phyloP scores from a whole-genome alignment of 2,797 vertebrate species.

The Miichthys miiuy region DNA sequence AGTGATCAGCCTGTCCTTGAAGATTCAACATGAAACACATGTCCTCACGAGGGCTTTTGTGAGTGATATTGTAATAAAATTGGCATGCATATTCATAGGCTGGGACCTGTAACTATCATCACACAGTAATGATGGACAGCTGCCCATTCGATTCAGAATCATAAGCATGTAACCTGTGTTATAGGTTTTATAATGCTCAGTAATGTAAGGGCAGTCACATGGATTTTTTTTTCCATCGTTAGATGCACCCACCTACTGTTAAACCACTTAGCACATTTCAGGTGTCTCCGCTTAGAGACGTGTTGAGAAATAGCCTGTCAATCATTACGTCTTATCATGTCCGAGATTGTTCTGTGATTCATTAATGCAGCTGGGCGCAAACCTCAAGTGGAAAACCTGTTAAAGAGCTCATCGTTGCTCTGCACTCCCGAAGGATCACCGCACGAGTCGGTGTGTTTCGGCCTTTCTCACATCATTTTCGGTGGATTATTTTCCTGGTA shows the following conservation, averaged over 20 bases:
- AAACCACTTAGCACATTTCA: neutral
- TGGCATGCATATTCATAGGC: neutral
- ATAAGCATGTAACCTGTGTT: neutral
- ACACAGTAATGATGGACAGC: neutral
- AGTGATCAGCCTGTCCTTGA: neutral
- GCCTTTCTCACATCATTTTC: no score
- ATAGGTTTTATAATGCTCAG: neutral
- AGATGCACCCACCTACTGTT: neutral
- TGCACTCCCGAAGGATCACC: neutral
- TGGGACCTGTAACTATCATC: neutral
- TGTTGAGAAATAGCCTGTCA: slow-evolving; percentile 20
- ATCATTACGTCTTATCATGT: neutral
- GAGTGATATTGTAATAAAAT: slow-evolving; percentile 6
- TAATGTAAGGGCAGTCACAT: neutral
- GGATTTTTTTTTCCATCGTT: neutral
- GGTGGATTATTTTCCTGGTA: no score
- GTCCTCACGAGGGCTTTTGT: neutral
- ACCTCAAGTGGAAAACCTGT: neutral
- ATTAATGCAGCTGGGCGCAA: neutral
- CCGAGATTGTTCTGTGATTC: neutral
- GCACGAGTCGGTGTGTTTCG: neutral
- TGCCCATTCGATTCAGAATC: neutral
- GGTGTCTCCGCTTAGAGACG: neutral
- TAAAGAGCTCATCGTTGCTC: neutral
- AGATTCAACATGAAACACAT: neutral